A percentile compares a stretch with the other conserved stretches of the same genome.
Evolutionary conservation across 2,797 vertebrate species (phyloP).

Genomic region (Cirrhinus mrigala): DNA sequence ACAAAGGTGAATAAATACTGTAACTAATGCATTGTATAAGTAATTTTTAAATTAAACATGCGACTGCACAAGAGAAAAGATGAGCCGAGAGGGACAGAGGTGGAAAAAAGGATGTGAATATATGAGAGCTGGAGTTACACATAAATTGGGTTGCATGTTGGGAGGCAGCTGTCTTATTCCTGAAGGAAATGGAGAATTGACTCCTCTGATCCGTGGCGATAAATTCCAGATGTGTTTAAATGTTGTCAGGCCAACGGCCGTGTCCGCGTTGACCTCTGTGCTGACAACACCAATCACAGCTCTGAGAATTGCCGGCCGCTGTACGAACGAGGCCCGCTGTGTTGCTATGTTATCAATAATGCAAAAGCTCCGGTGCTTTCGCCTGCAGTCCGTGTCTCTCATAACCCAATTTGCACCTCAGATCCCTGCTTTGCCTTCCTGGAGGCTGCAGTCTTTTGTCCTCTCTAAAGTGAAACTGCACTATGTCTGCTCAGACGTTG

Average conservation of each 20-base stretch:
- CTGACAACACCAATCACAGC: constrained; percentile 25
- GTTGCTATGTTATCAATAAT: constrained; percentile 41
- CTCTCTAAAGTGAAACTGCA: constrained; percentile 2
- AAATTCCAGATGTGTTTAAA: constrained; percentile 53
- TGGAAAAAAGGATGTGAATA: not conserved
- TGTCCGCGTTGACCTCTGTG: constrained; percentile 33
- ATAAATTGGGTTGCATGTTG: constrained; percentile 10
- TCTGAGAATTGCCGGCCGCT: constrained; percentile 8
- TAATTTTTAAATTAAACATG: not conserved
- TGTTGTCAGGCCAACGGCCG: constrained; percentile 9
- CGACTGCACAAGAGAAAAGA: not conserved
- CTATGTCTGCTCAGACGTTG: constrained; percentile 13
- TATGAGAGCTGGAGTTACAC: not conserved
- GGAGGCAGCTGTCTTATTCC: constrained; percentile 34
- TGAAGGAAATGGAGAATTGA: constrained; percentile 31
- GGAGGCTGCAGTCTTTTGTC: constrained; percentile 12
- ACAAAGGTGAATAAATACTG: not conserved
- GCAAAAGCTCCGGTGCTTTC: constrained; percentile 20
- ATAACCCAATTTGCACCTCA: constrained; percentile 44
- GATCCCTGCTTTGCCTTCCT: constrained; percentile 16
- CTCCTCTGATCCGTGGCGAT: constrained; percentile 15
- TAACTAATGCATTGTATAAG: not conserved
- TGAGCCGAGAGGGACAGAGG: not conserved
- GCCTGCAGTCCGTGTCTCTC: constrained; percentile 8
- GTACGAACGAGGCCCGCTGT: constrained; percentile 1